A percentile compares a stretch with the other conserved stretches of the same genome.
These are phyloP conservation scores for Ictalurus punctatus DNA, from an alignment of 2,113 vertebrate genomes.

Conservation along the genomic window DNA sequence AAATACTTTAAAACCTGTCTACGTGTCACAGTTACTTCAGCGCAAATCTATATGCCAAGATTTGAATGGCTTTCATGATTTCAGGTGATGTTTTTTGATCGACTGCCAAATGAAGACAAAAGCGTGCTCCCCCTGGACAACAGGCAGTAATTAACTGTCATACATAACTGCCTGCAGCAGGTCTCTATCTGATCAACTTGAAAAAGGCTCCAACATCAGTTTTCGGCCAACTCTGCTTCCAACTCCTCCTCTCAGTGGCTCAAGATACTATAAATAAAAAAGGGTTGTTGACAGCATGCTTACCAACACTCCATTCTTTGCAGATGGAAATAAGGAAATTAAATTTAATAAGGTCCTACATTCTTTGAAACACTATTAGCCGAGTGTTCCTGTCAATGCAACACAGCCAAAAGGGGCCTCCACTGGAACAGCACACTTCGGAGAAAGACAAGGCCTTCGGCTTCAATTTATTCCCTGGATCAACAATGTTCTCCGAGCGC, in stretches of 20 bases:
- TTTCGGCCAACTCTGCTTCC: slow-evolving; percentile 4
- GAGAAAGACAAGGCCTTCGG: slow-evolving; percentile 45
- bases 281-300: slow-evolving; percentile 41
- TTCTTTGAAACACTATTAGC: slow-evolving; percentile 42
- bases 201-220: slow-evolving; percentile 29
- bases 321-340: slow-evolving; percentile 57
- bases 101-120: slow-evolving; percentile 39
- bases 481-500: slow-evolving; percentile 21
- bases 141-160: slow-evolving; percentile 51
- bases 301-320: slow-evolving; percentile 35
- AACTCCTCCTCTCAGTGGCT: slow-evolving; percentile 27
- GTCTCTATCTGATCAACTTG: slow-evolving; percentile 38
- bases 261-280: slow-evolving; percentile 41
- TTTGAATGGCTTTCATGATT: slow-evolving; percentile 36
- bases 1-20: background rate
- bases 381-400: slow-evolving; percentile 25
- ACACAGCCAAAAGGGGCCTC: slow-evolving; percentile 14
- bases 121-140: slow-evolving; percentile 34
- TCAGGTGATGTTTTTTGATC: slow-evolving; percentile 46
- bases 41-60: slow-evolving; percentile 30
- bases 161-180: slow-evolving; percentile 40
- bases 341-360: slow-evolving; percentile 61
- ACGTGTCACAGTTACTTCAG: background rate
- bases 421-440: background rate
- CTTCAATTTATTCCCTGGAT: slow-evolving; percentile 45